Evolutionary conservation across 2,888 invertebrate species (phyloP), one percentile per base, ranked within the genome.

Genomic region (Cancer borealis): DNA sequence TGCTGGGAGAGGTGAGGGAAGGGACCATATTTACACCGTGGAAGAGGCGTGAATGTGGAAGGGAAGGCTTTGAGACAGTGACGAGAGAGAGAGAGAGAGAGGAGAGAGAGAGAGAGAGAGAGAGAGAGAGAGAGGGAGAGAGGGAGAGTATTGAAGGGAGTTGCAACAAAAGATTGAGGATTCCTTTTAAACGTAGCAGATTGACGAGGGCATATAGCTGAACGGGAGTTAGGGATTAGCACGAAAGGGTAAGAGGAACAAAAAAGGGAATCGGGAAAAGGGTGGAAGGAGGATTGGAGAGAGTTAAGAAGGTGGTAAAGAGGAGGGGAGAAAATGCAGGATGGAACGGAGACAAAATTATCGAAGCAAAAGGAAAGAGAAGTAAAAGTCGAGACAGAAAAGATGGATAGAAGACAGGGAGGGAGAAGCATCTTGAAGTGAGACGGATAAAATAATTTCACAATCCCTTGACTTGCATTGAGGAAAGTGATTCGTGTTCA

Each of bases 111-210:
- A 26, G 26, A 26, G 79, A 79, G 30, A 26, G 79, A 79, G 26
- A 66, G 66, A 66, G 66, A 66, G 66, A 66, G 66, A 66, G 66
- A 66, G 66, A 66, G 66, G 21, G 66, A 66, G 66, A 66, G 66
- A 66, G 66, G 21, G 66, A 66, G 66, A 66, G 66, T 14, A 79
- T 8, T 21, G 73, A 73, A 26, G n/a, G 73, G 14, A 6, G 73
- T 3, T 54, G 54, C 54, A 54, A 54, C 54, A 54, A 54, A 54
- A 17, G 54, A 54, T 54, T 54, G 54, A 54, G 17, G 14, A 17
- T 17, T 54, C 17, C 54, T 54, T 54, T 12, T 54, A 54, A 54
- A 54, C 54, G 54, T 54, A 3, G 54, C 54, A 17, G 54, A 54
- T 12, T 12, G 17, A 17, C 17, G 54, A 54, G 54, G 54, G 54